A percentile compares a stretch with the other conserved stretches of the same genome.
These are phyloP conservation scores for Bombyx huttoni DNA, from an alignment of 2,888 invertebrate species.

Conservation along the genomic window DNA sequence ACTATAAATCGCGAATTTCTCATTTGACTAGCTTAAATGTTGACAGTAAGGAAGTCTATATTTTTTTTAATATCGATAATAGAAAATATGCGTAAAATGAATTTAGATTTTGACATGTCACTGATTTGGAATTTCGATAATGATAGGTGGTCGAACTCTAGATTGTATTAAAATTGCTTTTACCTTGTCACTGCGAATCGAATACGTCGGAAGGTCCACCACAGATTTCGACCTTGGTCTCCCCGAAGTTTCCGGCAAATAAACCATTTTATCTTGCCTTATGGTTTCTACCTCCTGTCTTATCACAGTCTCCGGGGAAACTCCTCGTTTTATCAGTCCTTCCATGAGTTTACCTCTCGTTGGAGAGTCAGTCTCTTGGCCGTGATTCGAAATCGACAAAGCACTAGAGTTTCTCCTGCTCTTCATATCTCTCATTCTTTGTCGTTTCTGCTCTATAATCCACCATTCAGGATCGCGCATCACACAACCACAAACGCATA, in stretches of 20 bases:
- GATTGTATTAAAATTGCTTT: too few species aligned
- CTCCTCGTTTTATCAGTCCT: conserved; percentile 35
- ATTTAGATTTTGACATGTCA: too few species aligned
- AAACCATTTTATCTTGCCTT: conserved; percentile 30
- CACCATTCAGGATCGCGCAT: conserved; percentile 93
- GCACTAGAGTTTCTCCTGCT: conserved; percentile 61
- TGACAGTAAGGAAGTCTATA: too few species aligned
- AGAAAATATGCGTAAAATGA: too few species aligned
- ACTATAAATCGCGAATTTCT: too few species aligned
- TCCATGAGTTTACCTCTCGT: conserved; percentile 46
- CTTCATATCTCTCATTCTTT: conserved; percentile 32
- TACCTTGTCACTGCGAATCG: conserved; percentile 78
- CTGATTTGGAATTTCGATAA: too few species aligned
- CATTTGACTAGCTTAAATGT: too few species aligned
- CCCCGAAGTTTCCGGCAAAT: conserved; percentile 7
- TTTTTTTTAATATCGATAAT: too few species aligned
- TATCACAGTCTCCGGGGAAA: conserved; percentile 42
- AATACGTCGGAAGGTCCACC: conserved; percentile 81
- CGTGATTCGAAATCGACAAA: conserved; percentile 61
- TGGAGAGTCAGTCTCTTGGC: conserved; percentile 39
- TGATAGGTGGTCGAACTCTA: too few species aligned
- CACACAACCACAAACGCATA: conserved; percentile 87
- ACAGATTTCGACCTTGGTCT: conserved; percentile 71
- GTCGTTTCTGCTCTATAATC: conserved; percentile 74
- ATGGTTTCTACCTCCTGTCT: conserved; percentile 43